Percentiles rank a stretch among this genome's conserved stretches.
Conservation (phyloP, 2,888 invertebrate genomes). For the Drosophila trichaetosa region DNA sequence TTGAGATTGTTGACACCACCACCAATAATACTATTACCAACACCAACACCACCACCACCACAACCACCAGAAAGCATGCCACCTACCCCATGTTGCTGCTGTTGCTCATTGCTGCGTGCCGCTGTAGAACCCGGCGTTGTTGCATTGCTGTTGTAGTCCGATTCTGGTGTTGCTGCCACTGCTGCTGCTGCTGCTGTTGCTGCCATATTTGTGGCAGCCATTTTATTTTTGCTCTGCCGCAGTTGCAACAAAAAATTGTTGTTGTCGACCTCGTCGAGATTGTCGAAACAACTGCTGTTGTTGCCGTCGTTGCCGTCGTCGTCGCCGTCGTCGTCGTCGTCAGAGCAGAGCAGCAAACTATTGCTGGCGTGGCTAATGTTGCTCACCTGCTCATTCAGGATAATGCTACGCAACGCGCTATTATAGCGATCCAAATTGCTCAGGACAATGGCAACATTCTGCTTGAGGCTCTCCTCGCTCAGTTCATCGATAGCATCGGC, state of each 20-base stretch:
- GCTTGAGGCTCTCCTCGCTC: conserved; percentile 85
- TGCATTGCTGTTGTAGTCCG: conserved; percentile 85
- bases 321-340: conserved; percentile 54
- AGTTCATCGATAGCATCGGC: conserved; percentile 79
- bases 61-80: conserved; percentile 75
- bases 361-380: conserved; percentile 68
- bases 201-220: conserved; percentile 69
- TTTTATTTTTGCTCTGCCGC: conserved; percentile 47
- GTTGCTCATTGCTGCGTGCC: conserved; percentile 61
- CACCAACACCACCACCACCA: conserved; percentile 48
- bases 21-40: conserved; percentile 42
- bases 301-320: conserved; percentile 47
- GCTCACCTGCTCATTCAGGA: conserved; percentile 84
- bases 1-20: conserved; percentile 81
- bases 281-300: conserved; percentile 34
- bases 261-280: conserved; percentile 40
- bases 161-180: conserved; percentile 82
- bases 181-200: conserved; percentile 74
- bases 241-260: conserved; percentile 53
- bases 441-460: conserved; percentile 85
- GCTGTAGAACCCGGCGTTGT: conserved; percentile 81
- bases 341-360: conserved; percentile 71
- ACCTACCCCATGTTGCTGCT: conserved; percentile 73
- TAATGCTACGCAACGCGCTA: conserved; percentile 84
- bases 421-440: conserved; percentile 85